These are phyloP conservation scores for Chrysina gloriosa DNA, from an alignment of 2,888 invertebrate genomes.

Conservation along the genomic window DNA sequence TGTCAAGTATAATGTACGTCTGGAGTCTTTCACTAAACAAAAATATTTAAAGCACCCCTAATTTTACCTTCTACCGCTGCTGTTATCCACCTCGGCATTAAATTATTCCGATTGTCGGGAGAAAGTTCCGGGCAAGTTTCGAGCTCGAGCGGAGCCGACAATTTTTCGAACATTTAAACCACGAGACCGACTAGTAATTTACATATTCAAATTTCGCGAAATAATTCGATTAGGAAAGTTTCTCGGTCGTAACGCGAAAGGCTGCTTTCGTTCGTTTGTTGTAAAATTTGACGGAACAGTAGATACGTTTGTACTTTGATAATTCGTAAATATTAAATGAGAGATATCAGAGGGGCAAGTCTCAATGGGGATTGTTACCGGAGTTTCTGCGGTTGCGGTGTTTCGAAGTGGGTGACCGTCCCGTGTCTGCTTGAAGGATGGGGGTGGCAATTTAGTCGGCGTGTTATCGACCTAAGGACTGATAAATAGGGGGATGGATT, in stretches of 20 bases:
- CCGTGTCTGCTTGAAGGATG: too few relatives aligned
- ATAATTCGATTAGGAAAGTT: constrained; percentile 19
- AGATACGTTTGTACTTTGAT: not conserved
- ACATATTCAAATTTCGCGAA: constrained; percentile 18
- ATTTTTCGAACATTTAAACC: constrained; percentile 17
- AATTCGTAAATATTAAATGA: too few relatives aligned
- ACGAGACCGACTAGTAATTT: not conserved
- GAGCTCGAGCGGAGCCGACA: not conserved
- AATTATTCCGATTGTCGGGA: constrained; percentile 12
- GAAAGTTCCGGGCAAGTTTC: not conserved
- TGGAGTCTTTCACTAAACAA: too few relatives aligned
- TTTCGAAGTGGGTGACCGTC: too few relatives aligned
- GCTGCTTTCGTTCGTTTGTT: not conserved
- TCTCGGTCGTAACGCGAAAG: not conserved
- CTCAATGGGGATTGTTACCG: too few relatives aligned
- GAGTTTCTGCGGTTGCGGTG: too few relatives aligned
- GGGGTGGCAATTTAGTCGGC: too few relatives aligned
- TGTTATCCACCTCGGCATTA: not conserved
- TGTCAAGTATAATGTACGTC: too few relatives aligned
- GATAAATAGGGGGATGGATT: too few relatives aligned
- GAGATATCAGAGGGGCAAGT: too few relatives aligned
- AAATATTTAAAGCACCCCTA: not conserved
- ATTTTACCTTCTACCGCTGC: not conserved
- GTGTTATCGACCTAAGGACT: too few relatives aligned
- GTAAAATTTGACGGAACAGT: not conserved